Evolutionary conservation across 2,797 vertebrate species (phyloP), one percentile per base, ranked within the genome.

Genomic region (Micrastur ruficollis): DNA sequence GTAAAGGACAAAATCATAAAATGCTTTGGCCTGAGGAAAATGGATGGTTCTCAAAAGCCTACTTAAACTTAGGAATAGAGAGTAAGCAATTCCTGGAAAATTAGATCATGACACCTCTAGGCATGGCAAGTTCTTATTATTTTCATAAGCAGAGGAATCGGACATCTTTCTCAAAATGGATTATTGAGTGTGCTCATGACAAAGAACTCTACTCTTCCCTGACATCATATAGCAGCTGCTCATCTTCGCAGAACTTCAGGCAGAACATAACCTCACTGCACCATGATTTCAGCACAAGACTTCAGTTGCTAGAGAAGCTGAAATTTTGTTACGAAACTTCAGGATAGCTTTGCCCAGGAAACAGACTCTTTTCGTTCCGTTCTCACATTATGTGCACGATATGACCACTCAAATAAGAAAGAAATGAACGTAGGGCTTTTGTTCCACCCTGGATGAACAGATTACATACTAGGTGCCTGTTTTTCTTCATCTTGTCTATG

Each of bases 381-480:
- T 78, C 32, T 52, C 34, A 16, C 12, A 1, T 70, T 12, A 14
- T 15, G 27, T 49, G 32, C 36, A 29, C 34, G 23, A 2, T 68
- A 38, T 76, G 32, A 72, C 46, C 9, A 4, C 42, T 88, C 46
- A 25, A 31, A 61, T 55, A 67, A 80, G 47, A 89, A 89, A 19
- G 12, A 74, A 85, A 32, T 19, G 4, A 29, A 20, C 3, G 3
- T 5, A 32, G 61, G 61, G 56, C 27, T 85, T 93, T 32, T 26
- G 4, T 80, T 93, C 31, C 14, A 36, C 32, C 21, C 17, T 34
- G 63, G 23, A 46, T 78, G 49, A 36, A 83, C 22, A 86, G 29
- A 18, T 74, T 36, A 6, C 3, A 0, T 63, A 3, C 12, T 0
- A 14, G 34, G 26, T 46, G 42, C 31, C 75, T 74, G 27, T 7